Evolutionary conservation across 2,797 vertebrate genomes (phyloP).

Genomic region (Macropodus opercularis): DNA sequence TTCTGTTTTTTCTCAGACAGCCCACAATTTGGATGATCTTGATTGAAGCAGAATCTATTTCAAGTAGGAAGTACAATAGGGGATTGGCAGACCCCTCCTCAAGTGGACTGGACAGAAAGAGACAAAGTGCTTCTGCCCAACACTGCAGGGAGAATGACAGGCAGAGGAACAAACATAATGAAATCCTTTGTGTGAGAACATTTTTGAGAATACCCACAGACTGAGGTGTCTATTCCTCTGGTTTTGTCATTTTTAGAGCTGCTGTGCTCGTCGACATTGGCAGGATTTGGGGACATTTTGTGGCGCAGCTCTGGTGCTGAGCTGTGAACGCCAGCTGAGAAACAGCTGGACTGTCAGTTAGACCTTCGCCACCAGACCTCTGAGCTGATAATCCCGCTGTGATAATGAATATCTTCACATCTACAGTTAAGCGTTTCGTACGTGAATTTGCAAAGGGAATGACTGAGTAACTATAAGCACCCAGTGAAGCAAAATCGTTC

Average conservation of each 20-base stretch:
- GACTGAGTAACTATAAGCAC: slow-evolving; percentile 35
- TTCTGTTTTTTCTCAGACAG: slow-evolving; percentile 16
- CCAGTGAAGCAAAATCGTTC: slow-evolving; percentile 38
- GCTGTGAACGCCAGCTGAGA: slow-evolving; percentile 36
- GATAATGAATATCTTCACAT: slow-evolving; percentile 51
- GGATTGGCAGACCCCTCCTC: neutral
- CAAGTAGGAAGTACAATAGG: neutral
- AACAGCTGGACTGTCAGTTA: slow-evolving; percentile 49
- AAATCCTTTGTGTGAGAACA: slow-evolving; percentile 29
- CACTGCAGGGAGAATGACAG: too few relatives aligned
- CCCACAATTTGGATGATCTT: neutral
- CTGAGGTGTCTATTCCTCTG: slow-evolving; percentile 4
- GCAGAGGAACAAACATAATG: slow-evolving; percentile 22
- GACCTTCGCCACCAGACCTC: slow-evolving; percentile 45
- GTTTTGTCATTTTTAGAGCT: neutral
- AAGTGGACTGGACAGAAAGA: neutral
- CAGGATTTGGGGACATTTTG: slow-evolving; percentile 14
- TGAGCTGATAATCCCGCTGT: slow-evolving; percentile 63
- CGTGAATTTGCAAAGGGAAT: slow-evolving; percentile 32
- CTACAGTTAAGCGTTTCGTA: slow-evolving; percentile 24
- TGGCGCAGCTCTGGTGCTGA: slow-evolving; percentile 25
- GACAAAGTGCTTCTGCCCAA: too few relatives aligned
- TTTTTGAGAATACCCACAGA: slow-evolving; percentile 29
- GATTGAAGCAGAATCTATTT: slow-evolving; percentile 9
- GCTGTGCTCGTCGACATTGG: slow-evolving; percentile 40